Evolutionary conservation across 1,140 invertebrate species (phyloP), one percentile per base, ranked within the genome.

Genomic region (Drosophila funebris): DNA sequence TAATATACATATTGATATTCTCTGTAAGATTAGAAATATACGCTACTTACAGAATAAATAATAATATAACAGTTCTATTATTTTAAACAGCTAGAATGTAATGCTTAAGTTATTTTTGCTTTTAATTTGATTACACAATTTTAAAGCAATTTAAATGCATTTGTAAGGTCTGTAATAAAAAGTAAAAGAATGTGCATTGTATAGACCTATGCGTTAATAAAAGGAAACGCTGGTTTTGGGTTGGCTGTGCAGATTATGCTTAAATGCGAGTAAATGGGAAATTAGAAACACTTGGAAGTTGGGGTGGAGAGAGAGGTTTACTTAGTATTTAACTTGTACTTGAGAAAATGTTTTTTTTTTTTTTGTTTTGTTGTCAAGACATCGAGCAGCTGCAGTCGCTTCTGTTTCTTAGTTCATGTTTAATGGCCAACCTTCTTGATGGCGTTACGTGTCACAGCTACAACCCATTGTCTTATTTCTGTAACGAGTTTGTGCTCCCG

Each of bases 381-480:
- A 33, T 46, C 2, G 43, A 71, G 61, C 57, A 69, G 58, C 31
- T 56, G 64, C 41, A 48, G 44, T 24, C 43, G 52, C 60, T 54
- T 29, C n/a, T 46, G 43, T 16, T 46, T 22, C 44, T 48, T 33
- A 39, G 61, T 66, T 66, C 60, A 39, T 75, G 50, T 61, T 64
- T 71, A 71, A 71, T 64, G 68, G 68, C 60, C 50, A 64, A 64
- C 24, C 68, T 71, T 37, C 60, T 64, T 71, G 68, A 71, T 71
- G 68, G 61, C 68, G 43, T 71, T 71, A 71, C 68, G 68, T 71
- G 68, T 71, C 68, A 41, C 68, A 70, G 67, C 67, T 48, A 64
- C 24, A 57, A 50, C 44, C 63, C 63, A 73, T 67, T 73, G 54
- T 71, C 61, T 66, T 57, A 48, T 50, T 52, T 43, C 20, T 11